phyloP scores from a whole-genome alignment of 2,888 invertebrate genomes.

The Troilus luridus region DNA sequence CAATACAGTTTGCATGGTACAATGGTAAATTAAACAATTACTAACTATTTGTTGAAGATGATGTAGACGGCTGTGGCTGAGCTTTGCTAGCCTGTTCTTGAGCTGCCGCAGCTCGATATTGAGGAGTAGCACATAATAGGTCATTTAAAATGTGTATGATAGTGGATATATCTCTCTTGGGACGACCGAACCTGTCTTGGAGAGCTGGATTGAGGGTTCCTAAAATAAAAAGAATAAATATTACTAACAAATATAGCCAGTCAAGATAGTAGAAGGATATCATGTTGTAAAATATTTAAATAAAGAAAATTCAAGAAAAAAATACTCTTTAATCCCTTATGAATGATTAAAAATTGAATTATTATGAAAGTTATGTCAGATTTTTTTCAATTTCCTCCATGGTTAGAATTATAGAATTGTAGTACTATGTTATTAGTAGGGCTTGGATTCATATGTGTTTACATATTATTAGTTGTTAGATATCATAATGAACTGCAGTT shows the following conservation, averaged over 20 bases:
- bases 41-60: conserved; percentile 63
- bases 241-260: background rate
- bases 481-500: too few species aligned
- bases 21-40: background rate
- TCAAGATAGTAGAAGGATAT: too few species aligned
- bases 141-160: conserved; percentile 97
- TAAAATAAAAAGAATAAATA: conserved; percentile 59
- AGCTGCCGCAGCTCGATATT: conserved; percentile 71
- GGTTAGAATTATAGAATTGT: too few species aligned
- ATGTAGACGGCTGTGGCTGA: conserved; percentile 65
- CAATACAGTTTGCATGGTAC: background rate
- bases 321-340: too few species aligned
- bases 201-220: conserved; percentile 94
- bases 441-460: too few species aligned
- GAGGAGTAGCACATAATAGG: conserved; percentile 87
- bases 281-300: too few species aligned
- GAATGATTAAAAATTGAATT: too few species aligned
- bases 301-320: too few species aligned
- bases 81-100: conserved; percentile 63
- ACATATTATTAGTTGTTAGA: too few species aligned
- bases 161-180: conserved; percentile 93
- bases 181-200: conserved; percentile 91
- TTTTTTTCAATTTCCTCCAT: too few species aligned
- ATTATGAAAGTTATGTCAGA: too few species aligned
- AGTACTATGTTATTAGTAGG: too few species aligned